A percentile compares a stretch with the other conserved stretches of the same genome.
Conservation (phyloP, 1,140 invertebrate genomes). For the Psilanteris sp. region DNA sequence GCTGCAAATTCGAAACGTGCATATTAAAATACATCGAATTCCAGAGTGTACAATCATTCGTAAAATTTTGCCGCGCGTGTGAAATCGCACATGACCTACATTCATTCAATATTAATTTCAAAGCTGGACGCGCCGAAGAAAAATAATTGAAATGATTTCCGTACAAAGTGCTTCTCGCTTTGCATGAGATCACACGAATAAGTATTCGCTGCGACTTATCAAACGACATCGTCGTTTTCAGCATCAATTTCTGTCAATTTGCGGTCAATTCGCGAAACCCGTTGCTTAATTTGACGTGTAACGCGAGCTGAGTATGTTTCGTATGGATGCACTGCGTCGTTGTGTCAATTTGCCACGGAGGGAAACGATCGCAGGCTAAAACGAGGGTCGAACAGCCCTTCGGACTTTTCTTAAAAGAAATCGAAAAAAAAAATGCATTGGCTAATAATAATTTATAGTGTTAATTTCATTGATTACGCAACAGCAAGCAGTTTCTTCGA, state of each 20-base stretch:
- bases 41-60: background rate
- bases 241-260: conserved; percentile 28
- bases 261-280: conserved; percentile 3
- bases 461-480: too few species aligned
- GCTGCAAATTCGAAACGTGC: too few species aligned
- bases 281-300: conserved; percentile 60
- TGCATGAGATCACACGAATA: background rate
- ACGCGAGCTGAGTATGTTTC: conserved; percentile 48
- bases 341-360: conserved; percentile 58
- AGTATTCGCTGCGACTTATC: too few species aligned
- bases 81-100: conserved; percentile 7
- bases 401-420: conserved; percentile 3
- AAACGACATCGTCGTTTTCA: conserved; percentile 19
- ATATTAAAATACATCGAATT: background rate
- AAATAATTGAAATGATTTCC: conserved; percentile 12
- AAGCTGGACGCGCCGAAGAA: background rate
- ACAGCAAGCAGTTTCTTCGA: too few species aligned
- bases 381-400: conserved; percentile 30
- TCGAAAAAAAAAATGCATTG: too few species aligned
- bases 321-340: conserved; percentile 53
- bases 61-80: background rate
- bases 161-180: background rate
- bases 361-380: too few species aligned
- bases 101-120: conserved; percentile 8
- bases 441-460: too few species aligned